A percentile compares a stretch with the other conserved stretches of the same genome.
Evolutionary conservation across 2,797 vertebrate genomes (phyloP).

Genomic region (Bucorvus abyssinicus): DNA sequence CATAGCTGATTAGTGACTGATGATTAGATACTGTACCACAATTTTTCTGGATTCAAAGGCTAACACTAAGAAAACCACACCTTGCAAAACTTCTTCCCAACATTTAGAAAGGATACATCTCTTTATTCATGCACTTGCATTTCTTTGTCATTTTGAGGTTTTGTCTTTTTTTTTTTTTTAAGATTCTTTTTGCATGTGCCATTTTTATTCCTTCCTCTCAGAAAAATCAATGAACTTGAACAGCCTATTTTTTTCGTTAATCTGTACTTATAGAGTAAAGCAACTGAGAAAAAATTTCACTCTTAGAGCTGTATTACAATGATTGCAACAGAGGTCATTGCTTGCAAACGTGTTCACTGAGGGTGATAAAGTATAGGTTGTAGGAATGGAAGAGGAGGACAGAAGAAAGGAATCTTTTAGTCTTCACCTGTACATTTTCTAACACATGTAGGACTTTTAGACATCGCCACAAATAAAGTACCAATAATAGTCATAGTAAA

Average conservation of each 20-base stretch:
- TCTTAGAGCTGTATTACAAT: not conserved
- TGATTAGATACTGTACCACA: not conserved
- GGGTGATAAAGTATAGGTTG: not conserved
- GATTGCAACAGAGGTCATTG: not conserved
- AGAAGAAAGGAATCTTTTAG: not conserved
- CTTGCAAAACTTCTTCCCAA: not conserved
- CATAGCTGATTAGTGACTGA: slow-evolving; percentile 32
- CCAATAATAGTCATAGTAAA: not conserved
- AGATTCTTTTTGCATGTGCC: not conserved
- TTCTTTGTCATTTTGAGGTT: not conserved
- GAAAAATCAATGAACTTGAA: not conserved
- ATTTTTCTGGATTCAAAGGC: not conserved
- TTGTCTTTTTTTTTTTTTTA: accelerated
- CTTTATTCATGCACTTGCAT: not conserved
- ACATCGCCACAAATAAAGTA: not conserved
- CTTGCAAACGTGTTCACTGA: not conserved
- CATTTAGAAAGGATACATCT: not conserved
- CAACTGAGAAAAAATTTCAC: not conserved
- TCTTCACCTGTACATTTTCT: not conserved
- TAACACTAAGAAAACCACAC: not conserved
- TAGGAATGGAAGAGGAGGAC: not conserved
- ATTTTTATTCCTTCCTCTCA: not conserved
- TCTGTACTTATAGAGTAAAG: not conserved
- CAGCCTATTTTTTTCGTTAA: not conserved
- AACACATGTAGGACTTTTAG: not conserved